Base-by-base conservation (phyloP, 2,888 invertebrate species). In the Parnassius smintheus region DNA sequence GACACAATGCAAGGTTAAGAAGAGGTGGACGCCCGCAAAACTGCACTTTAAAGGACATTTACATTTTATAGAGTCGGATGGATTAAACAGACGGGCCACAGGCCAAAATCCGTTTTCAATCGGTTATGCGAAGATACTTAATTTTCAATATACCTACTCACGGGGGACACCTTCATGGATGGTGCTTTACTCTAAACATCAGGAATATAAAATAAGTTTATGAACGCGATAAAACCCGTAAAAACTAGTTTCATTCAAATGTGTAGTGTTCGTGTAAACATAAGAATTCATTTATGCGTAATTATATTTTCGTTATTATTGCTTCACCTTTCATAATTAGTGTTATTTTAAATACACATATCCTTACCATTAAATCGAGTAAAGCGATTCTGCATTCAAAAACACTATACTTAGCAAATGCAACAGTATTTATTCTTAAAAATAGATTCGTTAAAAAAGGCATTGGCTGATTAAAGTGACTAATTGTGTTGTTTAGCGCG, bases 1-100 rank as follows among this genome's bases (percentile, higher is more conserved):
- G 88, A 87, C 88, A 86, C 86, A 86, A 82, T 80, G 83, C 89
- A 90, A 90, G 88, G 88, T 81, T 86, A 85, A 76, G 68, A 68
- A 73, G 82, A 83, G 88, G 86, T 88, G 74, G 86, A 86, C 78
- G 87, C 77, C 87, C 88, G 83, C 78, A 71, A 76, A 75, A 79
- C 76, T 77, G 73, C 78, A 80, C 80, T 83, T 76, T 76, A 80
- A 84, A 82, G 78, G 81, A 80, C 77, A 82, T 82, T 80, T 79
- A 80, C 75, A 75, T 75, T 78, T 76, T 77, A 81, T 80, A 77
- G 72, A 74, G 68, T 73, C 72, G 69, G 75, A 74, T 74, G 65
- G 74, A 79, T 80, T 75, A 75, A 77, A 75, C 76, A 75, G 72
- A 75, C 75, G 74, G 72, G 67, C 72, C 72, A 68, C 70, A 74